A percentile compares a stretch with the other conserved stretches of the same genome.
phyloP scores from a whole-genome alignment of 2,113 vertebrate species.

The Perca fluviatilis region DNA sequence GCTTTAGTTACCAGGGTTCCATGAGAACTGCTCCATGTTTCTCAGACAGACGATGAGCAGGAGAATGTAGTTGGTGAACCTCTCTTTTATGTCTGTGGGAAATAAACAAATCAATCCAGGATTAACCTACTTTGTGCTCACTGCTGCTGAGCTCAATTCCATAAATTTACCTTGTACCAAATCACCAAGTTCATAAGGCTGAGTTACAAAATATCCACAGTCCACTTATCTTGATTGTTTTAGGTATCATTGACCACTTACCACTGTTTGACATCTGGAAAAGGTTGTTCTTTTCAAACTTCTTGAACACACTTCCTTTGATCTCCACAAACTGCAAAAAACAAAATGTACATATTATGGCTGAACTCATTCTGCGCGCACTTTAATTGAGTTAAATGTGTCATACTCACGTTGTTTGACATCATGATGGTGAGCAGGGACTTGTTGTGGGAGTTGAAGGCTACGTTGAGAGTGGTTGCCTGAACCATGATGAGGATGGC shows the following conservation, averaged over 20 bases:
- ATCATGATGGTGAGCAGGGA: slow-evolving; percentile 99
- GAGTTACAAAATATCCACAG: slow-evolving; percentile 23
- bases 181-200: slow-evolving; percentile 22
- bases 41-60: slow-evolving; percentile 97
- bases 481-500: slow-evolving; percentile 99
- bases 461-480: slow-evolving; percentile 98
- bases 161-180: slow-evolving; percentile 59
- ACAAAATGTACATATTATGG: neutral
- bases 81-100: slow-evolving; percentile 96
- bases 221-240: neutral
- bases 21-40: slow-evolving; percentile 99
- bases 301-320: slow-evolving; percentile 99
- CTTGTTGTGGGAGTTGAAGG: slow-evolving; percentile 99
- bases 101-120: slow-evolving; percentile 72
- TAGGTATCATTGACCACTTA: slow-evolving; percentile 73
- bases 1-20: slow-evolving; percentile 92
- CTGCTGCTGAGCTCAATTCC: slow-evolving; percentile 36
- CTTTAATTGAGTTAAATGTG: neutral
- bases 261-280: slow-evolving; percentile 99
- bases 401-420: slow-evolving; percentile 96
- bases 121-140: slow-evolving; percentile 75
- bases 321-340: slow-evolving; percentile 95
- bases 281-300: slow-evolving; percentile 99
- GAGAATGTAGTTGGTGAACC: slow-evolving; percentile 97
- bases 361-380: neutral